Evolutionary conservation across 2,888 invertebrate species (phyloP).

Genomic region (Hypsopygia costalis): DNA sequence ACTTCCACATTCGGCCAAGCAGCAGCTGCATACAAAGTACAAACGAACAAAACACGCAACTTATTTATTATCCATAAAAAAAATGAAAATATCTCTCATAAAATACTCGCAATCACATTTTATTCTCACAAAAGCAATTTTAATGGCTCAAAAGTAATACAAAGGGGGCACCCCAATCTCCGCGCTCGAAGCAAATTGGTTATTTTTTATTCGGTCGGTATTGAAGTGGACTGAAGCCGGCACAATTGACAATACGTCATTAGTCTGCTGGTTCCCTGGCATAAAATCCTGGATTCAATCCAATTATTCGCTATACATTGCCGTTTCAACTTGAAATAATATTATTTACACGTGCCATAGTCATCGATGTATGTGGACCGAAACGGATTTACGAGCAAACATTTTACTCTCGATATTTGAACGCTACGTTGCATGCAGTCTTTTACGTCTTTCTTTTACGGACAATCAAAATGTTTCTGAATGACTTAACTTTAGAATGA

Average conservation of each 20-base stretch:
- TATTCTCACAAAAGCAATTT: constrained; percentile 41
- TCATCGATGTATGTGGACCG: neutral
- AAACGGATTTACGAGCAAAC: neutral
- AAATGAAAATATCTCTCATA: constrained; percentile 24
- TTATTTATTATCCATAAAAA: constrained; percentile 18
- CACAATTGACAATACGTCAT: constrained; percentile 32
- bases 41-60: no score
- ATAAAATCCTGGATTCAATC: neutral
- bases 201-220: constrained; percentile 44
- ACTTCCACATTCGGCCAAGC: neutral
- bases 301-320: neutral
- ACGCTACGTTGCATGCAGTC: neutral
- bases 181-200: constrained; percentile 38
- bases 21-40: constrained; percentile 1
- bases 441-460: neutral
- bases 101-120: constrained; percentile 29
- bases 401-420: neutral
- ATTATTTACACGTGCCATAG: neutral
- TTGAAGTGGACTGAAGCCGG: constrained; percentile 13
- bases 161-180: constrained; percentile 40
- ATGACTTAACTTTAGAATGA: neutral
- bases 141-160: constrained; percentile 46
- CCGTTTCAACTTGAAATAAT: neutral
- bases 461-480: neutral
- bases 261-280: constrained; percentile 20